A percentile compares a stretch with the other conserved stretches of the same genome.
Evolutionary conservation across 2,797 vertebrate species (phyloP).

Genomic region (Gallinago nigripennis): DNA sequence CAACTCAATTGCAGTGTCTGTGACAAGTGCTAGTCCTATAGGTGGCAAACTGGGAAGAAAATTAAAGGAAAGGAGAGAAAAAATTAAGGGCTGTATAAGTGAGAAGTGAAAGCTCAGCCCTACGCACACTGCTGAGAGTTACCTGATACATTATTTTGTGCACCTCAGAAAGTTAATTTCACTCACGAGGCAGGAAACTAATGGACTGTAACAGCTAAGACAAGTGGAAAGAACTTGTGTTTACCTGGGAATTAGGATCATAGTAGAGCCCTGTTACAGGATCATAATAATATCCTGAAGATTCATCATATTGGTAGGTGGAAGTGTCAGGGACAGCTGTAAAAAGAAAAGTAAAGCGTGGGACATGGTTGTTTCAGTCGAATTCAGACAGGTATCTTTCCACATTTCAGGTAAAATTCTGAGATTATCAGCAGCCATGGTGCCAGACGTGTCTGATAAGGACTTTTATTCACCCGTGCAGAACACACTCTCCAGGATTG

Average conservation of each 20-base stretch:
- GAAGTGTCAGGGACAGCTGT: constrained; percentile 91
- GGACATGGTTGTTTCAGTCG: background rate
- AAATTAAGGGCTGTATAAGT: background rate
- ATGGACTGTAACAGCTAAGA: background rate
- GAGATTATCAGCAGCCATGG: background rate
- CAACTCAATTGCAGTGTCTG: background rate
- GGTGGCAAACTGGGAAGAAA: background rate
- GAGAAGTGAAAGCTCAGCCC: background rate
- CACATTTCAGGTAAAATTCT: background rate
- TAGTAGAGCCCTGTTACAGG: constrained; percentile 94
- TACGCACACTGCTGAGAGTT: background rate
- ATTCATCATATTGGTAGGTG: constrained; percentile 96
- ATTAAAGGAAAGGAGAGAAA: background rate
- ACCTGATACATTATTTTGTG: background rate
- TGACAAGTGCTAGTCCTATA: background rate
- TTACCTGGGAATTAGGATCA: constrained; percentile 94
- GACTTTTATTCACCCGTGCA: background rate
- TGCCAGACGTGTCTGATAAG: background rate
- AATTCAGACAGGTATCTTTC: constrained; percentile 8
- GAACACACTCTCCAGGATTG: background rate
- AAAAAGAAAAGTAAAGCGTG: constrained; percentile 27
- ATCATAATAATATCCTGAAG: constrained; percentile 98
- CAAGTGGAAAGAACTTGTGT: background rate
- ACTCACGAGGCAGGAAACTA: background rate
- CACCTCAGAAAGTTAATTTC: background rate